Conservation (phyloP, 2,113 vertebrate species). For the Planiliza haematocheilus region DNA sequence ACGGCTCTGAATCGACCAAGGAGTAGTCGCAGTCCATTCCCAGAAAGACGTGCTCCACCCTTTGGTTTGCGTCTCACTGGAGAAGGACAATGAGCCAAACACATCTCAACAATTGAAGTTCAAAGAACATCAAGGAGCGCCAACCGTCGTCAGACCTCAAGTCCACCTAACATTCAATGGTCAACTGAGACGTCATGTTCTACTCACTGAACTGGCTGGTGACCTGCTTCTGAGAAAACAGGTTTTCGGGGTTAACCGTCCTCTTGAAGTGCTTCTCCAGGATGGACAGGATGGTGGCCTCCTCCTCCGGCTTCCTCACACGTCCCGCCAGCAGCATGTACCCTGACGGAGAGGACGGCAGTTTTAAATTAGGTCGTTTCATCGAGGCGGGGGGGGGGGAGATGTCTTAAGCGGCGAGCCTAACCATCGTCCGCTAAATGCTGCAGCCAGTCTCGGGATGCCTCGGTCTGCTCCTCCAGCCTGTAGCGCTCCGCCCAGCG, state of each 20-base stretch:
- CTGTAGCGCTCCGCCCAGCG: conserved; percentile 97
- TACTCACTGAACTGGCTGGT: conserved; percentile 90
- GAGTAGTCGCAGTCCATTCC: too few species aligned
- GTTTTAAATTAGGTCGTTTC: not conserved
- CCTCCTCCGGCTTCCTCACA: conserved; percentile 94
- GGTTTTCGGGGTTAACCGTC: conserved; percentile 84
- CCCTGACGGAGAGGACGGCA: conserved; percentile 75
- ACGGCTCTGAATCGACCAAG: too few species aligned
- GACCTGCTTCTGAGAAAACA: conserved; percentile 90
- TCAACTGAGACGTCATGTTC: too few species aligned
- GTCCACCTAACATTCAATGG: too few species aligned
- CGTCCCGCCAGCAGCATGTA: conserved; percentile 97
- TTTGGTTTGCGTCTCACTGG: too few species aligned
- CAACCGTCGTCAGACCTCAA: too few species aligned
- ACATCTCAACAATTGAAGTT: too few species aligned
- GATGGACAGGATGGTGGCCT: conserved; percentile 87
- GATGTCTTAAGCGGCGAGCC: not conserved
- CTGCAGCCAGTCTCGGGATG: conserved; percentile 93
- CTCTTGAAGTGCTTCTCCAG: conserved; percentile 97
- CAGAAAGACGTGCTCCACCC: too few species aligned
- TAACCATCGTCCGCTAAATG: conserved; percentile 96
- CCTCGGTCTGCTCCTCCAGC: conserved; percentile 86
- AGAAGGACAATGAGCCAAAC: too few species aligned
- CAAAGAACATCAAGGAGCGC: too few species aligned
- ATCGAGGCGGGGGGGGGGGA: too few species aligned